phyloP scores from a whole-genome alignment of 2,797 vertebrate genomes.

The Epinephelus awoara region DNA sequence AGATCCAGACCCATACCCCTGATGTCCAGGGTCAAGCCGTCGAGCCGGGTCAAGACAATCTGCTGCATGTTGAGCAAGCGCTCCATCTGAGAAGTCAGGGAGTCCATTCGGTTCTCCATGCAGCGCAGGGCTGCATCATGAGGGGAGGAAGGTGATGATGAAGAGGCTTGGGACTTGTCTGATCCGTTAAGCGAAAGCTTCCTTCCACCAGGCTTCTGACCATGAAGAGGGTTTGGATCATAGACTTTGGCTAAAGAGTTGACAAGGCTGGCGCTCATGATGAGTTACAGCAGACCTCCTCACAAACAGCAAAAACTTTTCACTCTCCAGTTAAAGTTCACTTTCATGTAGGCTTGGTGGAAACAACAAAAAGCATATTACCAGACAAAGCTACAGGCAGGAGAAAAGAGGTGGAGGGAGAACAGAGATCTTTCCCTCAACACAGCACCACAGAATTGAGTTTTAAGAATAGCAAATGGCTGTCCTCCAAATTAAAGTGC shows the following conservation, averaged over 20 bases:
- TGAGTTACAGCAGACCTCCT: slow-evolving; percentile 13
- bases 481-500: slow-evolving; percentile 71
- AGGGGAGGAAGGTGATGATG: slow-evolving; percentile 29
- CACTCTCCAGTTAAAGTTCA: slow-evolving; percentile 8
- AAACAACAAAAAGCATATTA: slow-evolving; percentile 34
- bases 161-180: slow-evolving; percentile 67
- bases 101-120: slow-evolving; percentile 86
- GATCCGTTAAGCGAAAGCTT: slow-evolving; percentile 71
- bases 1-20: slow-evolving; percentile 81
- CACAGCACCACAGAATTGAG: slow-evolving; percentile 27
- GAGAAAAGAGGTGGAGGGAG: slow-evolving; percentile 31
- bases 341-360: slow-evolving; percentile 27
- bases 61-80: slow-evolving; percentile 86
- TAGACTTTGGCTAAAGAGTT: slow-evolving; percentile 90
- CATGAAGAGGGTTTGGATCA: slow-evolving; percentile 86
- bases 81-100: slow-evolving; percentile 88
- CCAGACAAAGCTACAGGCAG: slow-evolving; percentile 27
- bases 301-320: background rate
- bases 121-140: slow-evolving; percentile 54
- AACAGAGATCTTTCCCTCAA: slow-evolving; percentile 51
- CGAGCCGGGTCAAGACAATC: slow-evolving; percentile 85
- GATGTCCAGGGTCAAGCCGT: slow-evolving; percentile 86
- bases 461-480: slow-evolving; percentile 77
- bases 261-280: slow-evolving; percentile 85
- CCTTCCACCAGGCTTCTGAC: slow-evolving; percentile 77